These are phyloP conservation scores for Microtus montanus DNA, from an alignment of 2,113 vertebrate species.

Conservation along the genomic window DNA sequence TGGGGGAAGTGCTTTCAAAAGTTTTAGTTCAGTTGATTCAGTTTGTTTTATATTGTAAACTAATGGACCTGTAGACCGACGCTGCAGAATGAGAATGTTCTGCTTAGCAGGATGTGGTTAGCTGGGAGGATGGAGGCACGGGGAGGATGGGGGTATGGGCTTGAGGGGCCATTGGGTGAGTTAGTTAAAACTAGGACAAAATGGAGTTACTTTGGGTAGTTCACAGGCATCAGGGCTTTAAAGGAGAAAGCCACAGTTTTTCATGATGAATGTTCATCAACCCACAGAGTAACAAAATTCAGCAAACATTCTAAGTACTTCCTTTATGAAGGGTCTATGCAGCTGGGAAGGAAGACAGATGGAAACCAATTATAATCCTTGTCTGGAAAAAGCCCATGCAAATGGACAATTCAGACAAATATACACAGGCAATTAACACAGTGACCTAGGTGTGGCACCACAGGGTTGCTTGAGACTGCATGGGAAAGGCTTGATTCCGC, in stretches of 20 bases:
- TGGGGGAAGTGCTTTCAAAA: background rate
- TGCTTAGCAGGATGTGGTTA: background rate
- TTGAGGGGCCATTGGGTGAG: background rate
- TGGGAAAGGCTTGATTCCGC: background rate
- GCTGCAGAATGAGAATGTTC: background rate
- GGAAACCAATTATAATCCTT: slow-evolving; percentile 30
- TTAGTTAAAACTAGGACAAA: background rate
- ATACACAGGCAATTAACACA: slow-evolving; percentile 7
- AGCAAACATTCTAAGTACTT: slow-evolving; percentile 52
- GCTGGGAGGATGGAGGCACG: background rate
- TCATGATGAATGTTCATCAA: slow-evolving; percentile 43
- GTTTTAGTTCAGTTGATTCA: background rate
- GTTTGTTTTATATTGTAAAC: background rate
- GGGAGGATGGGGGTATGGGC: background rate
- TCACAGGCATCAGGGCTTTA: slow-evolving; percentile 37
- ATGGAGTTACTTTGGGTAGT: background rate
- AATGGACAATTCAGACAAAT: background rate
- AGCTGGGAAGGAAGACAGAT: slow-evolving; percentile 21
- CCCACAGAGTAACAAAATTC: slow-evolving; percentile 41
- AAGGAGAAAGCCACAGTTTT: slow-evolving; percentile 62
- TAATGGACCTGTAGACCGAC: background rate
- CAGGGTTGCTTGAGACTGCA: background rate
- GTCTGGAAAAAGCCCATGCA: slow-evolving; percentile 27
- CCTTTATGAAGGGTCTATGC: slow-evolving; percentile 41
- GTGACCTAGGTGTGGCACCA: background rate